Base-by-base conservation (phyloP, 2,797 vertebrate species). In the Furcifer pardalis region DNA sequence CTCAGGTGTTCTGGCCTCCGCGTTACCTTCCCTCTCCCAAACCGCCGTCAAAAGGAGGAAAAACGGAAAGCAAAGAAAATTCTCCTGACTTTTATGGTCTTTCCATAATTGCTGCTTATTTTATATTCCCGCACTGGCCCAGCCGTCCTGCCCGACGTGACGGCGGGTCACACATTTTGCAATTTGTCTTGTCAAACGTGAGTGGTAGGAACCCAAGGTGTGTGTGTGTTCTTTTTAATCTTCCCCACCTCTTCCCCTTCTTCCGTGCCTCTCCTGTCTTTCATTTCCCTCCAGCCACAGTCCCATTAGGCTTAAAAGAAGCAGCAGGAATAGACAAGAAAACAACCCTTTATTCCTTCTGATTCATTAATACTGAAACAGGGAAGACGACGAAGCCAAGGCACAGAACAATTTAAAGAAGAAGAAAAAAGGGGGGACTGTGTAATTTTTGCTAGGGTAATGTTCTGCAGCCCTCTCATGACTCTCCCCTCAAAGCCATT, bases 331-430 rank as follows among this genome's bases (percentile, higher is more conserved):
- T n/a, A 7, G 90, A 35, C 65, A 84, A 27, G 44, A n/a, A 37
- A 79, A 78, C 81, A 81, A 71, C 19, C 35, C 87, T 37, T 87
- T 86, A 75, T 81, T 89, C 86, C 5, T 90, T 1, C 13, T 96
- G 96, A 97, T 96, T 94, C 95, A 97, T 96, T 92, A 90, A 88
- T 93, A 85, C 84, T 12, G 37, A 87, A 42, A 91, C 83, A 8
- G 91, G 90, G 91, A 27, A 40, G 62, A 35, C 21, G 32, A 62
- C 52, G 15, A 56, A 56, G 52, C 15, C 17, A 56, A 15, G 21
- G 52, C 17, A 12, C 46, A 13, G 49, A 30, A 79, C 37, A 13
- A 25, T 12, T 13, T 92, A 91, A 89, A 56, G 66, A 82, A 92
- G 93, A 87, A 0, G n/a, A 0, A 90, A 79, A 92, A 19, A 49